Base-by-base conservation (phyloP, 2,888 invertebrate species). In the Acleris cristana region DNA sequence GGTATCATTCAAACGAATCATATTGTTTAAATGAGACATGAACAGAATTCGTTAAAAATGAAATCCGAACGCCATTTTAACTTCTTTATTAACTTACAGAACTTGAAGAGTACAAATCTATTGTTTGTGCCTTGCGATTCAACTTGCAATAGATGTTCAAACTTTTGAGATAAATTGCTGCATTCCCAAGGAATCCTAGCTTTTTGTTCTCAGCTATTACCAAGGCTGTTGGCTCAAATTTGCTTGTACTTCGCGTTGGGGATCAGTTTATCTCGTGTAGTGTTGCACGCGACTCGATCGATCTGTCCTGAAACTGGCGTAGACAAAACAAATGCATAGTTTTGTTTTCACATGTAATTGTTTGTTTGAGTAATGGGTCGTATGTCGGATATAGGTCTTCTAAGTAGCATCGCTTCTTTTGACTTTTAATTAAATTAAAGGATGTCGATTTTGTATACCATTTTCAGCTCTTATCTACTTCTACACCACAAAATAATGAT, bases 1-100 rank as follows among this genome's bases (percentile, higher is more conserved):
- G 63, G 87, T 89, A 87, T 81, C 84, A 88, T 88, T 89, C 86
- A 89, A 87, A 88, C 85, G 84, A 81, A 83, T 85, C 89, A 86
- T 86, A 89, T 88, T 88, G 85, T 88, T 85, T 81, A 79, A 75
- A 80, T 74, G 80, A 73, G 82, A 77, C 83, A 82, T 76, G 84
- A 82, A 80, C 75, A 72, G 83, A 83, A 83, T 85, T 79, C 74
- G 74, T 78, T 76, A 80, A 85, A 82, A 85, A 84, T 81, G 75
- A 81, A 83, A 81, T 78, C 79, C 74, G 77, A 83, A 81, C 78
- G 79, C 79, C 79, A 84, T 82, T 81, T 81, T 74, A 76, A 72
- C 73, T 74, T 76, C 74, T 79, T 81, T 77, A 82, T 81, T 78
- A 72, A 84, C 77, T 86, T 84, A 77, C 70, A 69, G 68, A 75